Base-by-base conservation (phyloP, 2,797 vertebrate species). In the Podarcis siculus region DNA sequence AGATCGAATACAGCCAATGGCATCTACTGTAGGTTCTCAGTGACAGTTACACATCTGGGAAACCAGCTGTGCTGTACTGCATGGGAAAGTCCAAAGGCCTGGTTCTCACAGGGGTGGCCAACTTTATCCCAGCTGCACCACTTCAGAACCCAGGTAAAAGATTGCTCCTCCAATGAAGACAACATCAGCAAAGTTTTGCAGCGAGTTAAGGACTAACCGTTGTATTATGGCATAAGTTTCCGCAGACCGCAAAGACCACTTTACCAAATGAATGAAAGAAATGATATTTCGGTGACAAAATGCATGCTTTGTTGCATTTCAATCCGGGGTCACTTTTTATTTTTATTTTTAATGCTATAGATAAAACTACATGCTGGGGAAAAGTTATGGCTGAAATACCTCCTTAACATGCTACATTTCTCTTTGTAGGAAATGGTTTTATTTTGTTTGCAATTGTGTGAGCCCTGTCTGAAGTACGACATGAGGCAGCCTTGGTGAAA, bases 1-100 rank as follows among this genome's bases (percentile, higher is more conserved):
- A 87, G 66, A 87, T 37, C 37, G 27, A 81, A 87, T 35, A 85
- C 61, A 61, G 85, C 88, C 88, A 61, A 86, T 89, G 79, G 85
- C 88, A 89, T 71, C 78, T 72, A 89, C 73, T 83, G 79, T 86
- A 82, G 30, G 30, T 78, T 81, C 49, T 81, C 82, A 81, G 58
- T 77, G 89, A 77, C 45, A 75, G 17, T 82, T 84, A 77, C 73
- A 81, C 71, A 71, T 75, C 42, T 42, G 71, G 64, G 39, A 61
- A 77, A 8, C 58, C 35, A 81, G 71, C 27, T 35, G n/a, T 21
- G 39, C 23, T 81, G 83, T 81, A 42, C 58, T 76, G 2, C 35
- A n/a, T 67, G 67, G 25, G 15, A 75, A 89, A 85, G 80, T 78
- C 23, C 58, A 55, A 67, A 85, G 58, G 27, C 25, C 15, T 35